Conservation (phyloP, 2,113 vertebrate species). For the Phalacrocorax carbo region DNA sequence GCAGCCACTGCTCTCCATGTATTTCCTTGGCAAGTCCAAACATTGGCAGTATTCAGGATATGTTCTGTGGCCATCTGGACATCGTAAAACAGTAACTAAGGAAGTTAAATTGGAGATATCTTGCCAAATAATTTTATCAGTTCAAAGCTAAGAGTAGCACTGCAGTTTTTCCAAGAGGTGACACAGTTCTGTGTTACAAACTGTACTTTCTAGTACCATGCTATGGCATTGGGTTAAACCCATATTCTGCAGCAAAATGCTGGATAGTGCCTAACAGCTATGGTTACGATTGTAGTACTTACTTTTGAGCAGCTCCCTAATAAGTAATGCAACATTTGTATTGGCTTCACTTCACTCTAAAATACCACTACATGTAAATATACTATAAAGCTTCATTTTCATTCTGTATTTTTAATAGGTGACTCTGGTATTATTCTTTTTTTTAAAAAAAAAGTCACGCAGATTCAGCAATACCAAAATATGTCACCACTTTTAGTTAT, state of each 20-base stretch:
- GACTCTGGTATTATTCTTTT: background rate
- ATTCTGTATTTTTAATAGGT: background rate
- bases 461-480: background rate
- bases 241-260: background rate
- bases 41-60: background rate
- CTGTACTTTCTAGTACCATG: accelerated
- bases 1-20: background rate
- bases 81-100: background rate
- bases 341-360: background rate
- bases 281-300: background rate
- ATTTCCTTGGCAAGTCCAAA: background rate
- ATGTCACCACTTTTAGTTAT: background rate
- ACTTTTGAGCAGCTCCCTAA: background rate
- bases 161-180: background rate
- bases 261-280: background rate
- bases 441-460: no score
- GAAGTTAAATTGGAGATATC: background rate
- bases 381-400: background rate
- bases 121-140: background rate
- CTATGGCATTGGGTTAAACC: background rate
- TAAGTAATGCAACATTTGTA: background rate
- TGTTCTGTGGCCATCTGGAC: background rate
- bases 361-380: background rate
- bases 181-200: background rate
- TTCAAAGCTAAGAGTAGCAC: background rate